Percentiles rank a stretch among this genome's conserved stretches.
These are phyloP conservation scores for Xiphophorus couchianus DNA, from an alignment of 2,113 vertebrate species.

Conservation along the genomic window DNA sequence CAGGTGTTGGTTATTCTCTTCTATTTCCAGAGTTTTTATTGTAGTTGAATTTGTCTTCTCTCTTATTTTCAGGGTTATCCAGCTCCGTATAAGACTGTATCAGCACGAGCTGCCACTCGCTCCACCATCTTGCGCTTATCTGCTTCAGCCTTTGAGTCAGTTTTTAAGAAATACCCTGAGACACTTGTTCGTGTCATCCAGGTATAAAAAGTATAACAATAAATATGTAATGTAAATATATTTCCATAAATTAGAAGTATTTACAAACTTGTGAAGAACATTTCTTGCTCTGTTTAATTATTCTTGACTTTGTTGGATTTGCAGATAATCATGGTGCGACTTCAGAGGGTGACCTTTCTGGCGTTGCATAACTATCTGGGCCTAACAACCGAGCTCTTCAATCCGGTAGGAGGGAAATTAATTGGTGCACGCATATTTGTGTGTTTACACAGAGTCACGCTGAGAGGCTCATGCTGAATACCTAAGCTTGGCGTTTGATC, in stretches of 20 bases:
- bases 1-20: too few relatives aligned
- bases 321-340: conserved; percentile 97
- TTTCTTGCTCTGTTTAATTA: conserved; percentile 17
- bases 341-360: conserved; percentile 95
- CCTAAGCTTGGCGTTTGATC: conserved; percentile 4
- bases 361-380: conserved; percentile 94
- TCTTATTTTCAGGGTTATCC: conserved; percentile 83
- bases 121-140: conserved; percentile 90
- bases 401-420: conserved; percentile 79
- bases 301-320: conserved; percentile 40
- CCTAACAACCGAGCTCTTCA: conserved; percentile 95
- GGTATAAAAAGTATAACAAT: conserved; percentile 72
- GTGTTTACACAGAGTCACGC: conserved; percentile 18
- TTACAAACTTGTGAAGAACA: background rate
- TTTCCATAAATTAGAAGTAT: background rate
- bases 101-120: conserved; percentile 83
- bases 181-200: conserved; percentile 95
- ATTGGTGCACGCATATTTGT: conserved; percentile 24
- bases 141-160: conserved; percentile 88
- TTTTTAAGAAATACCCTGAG: conserved; percentile 94
- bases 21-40: background rate
- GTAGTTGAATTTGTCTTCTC: background rate
- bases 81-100: conserved; percentile 92
- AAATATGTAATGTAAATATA: background rate
- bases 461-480: conserved; percentile 19